A percentile compares a stretch with the other conserved stretches of the same genome.
Evolutionary conservation across 2,797 vertebrate species (phyloP).

Genomic region (Choloepus didactylus): DNA sequence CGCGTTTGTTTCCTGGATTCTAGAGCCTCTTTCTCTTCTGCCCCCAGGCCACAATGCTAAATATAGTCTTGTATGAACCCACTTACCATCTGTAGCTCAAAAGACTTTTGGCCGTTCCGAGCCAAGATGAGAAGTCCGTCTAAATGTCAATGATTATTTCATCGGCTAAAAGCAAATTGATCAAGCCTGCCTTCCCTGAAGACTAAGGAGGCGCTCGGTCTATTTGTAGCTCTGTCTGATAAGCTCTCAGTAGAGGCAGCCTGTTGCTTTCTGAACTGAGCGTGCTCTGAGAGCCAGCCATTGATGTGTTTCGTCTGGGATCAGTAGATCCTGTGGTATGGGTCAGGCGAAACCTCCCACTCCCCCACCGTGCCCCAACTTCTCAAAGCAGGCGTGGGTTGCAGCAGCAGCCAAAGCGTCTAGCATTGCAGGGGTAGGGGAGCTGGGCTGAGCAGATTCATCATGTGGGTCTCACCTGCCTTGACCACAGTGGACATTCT

Average conservation of each 20-base stretch:
- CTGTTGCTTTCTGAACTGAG: slow-evolving; percentile 38
- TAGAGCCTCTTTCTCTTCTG: slow-evolving; percentile 48
- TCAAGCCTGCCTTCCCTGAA: slow-evolving; percentile 72
- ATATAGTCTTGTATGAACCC: slow-evolving; percentile 72
- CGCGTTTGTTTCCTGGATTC: slow-evolving; percentile 39
- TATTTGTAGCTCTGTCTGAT: slow-evolving; percentile 75
- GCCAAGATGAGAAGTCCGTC: slow-evolving; percentile 81
- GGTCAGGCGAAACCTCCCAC: background rate
- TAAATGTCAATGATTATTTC: slow-evolving; percentile 78
- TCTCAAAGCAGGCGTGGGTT: background rate
- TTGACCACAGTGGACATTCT: background rate
- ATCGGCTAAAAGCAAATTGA: slow-evolving; percentile 84
- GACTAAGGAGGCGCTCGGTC: slow-evolving; percentile 65
- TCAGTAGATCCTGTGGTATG: background rate
- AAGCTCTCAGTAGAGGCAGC: slow-evolving; percentile 6
- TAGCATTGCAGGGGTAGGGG: background rate
- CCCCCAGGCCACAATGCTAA: slow-evolving; percentile 56
- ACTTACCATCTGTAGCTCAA: slow-evolving; percentile 75
- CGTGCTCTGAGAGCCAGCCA: background rate
- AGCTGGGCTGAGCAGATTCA: background rate
- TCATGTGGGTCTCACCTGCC: background rate
- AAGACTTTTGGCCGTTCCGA: slow-evolving; percentile 65
- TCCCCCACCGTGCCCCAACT: background rate
- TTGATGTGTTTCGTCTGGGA: background rate
- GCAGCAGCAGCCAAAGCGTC: background rate